These are phyloP conservation scores for Chrysolophus pictus DNA, from an alignment of 2,797 vertebrate genomes.

Conservation along the genomic window DNA sequence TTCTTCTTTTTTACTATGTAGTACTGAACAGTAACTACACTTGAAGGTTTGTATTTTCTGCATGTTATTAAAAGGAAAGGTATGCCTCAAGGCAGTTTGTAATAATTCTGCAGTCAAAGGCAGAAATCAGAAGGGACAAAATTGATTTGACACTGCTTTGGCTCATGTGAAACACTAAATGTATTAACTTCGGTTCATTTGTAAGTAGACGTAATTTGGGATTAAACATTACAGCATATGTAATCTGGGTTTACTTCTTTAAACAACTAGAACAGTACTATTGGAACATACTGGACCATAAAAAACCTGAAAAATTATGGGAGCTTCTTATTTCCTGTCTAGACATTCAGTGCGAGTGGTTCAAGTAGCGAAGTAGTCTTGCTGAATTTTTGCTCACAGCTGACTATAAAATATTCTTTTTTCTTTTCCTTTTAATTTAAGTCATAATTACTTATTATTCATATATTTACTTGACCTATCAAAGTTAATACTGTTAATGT, in stretches of 20 bases:
- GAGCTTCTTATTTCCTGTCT: neutral
- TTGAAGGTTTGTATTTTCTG: slow-evolving; percentile 60
- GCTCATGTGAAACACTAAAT: slow-evolving; percentile 43
- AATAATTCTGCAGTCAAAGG: slow-evolving; percentile 62
- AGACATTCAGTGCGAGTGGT: neutral
- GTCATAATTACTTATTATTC: neutral
- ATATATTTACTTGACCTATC: neutral
- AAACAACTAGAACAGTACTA: neutral
- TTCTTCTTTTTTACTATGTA: slow-evolving; percentile 53
- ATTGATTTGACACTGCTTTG: slow-evolving; percentile 55
- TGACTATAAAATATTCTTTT: neutral
- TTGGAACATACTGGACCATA: neutral
- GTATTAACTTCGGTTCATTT: slow-evolving; percentile 47
- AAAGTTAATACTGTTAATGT: neutral
- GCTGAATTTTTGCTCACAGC: neutral
- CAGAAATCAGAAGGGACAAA: slow-evolving; percentile 57
- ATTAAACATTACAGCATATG: slow-evolving; percentile 24
- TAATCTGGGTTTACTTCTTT: neutral
- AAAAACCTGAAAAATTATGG: neutral
- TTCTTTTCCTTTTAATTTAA: neutral
- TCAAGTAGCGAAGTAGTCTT: neutral
- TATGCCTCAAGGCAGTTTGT: slow-evolving; percentile 62
- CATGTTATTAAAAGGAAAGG: slow-evolving; percentile 64
- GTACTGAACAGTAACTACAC: slow-evolving; percentile 50
- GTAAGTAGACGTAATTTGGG: neutral